Evolutionary conservation across 1,140 invertebrate species (phyloP), one percentile per base, ranked within the genome.

Genomic region (Triops cancriformis): DNA sequence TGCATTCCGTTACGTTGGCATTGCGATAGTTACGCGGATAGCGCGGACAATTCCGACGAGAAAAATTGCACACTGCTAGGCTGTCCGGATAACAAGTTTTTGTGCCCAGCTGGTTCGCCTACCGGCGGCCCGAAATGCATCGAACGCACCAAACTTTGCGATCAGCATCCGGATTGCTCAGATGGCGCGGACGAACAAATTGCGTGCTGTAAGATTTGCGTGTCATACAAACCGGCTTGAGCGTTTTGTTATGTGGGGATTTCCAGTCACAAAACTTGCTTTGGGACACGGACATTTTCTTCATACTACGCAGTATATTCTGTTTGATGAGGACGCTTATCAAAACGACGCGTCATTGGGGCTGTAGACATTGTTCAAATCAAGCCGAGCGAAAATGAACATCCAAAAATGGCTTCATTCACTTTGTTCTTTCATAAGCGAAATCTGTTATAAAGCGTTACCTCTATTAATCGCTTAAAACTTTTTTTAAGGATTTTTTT

Each of bases 51-150:
- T 43, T 86, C 86, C 7, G 96, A 98, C 83, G 96, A 98, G 84
- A 89, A 90, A 74, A 94, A 95, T 85, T 98, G 96, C 84, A 94
- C 92, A 12, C 88, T 91, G 26, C 93, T 95, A 73, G 90, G 92
- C 18, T 98, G 97, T 86, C 93, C 94, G 11, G 93, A 93, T 78
- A 92, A 94, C 80, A 96, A 97, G 86, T 98, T 95, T 85, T 88
- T 95, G 14, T 98, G 96, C 83, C 93, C 94, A 0, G 88, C 91
- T 82, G 90, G 93, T 26, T 88, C 87, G 0, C 84, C 86, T 0
- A 89, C 88, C 14, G 91, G 90, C 6, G 87, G 87, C 5, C 91
- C 92, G 77, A 91, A 94, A 80, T 99, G 97, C 82, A 98, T 99
- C 77, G 89, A 92, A 10, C 90, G 92, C 79, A 88, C 89, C 1